Evolutionary conservation across 2,888 invertebrate genomes (phyloP).

Genomic region (Phyto melanocephala): DNA sequence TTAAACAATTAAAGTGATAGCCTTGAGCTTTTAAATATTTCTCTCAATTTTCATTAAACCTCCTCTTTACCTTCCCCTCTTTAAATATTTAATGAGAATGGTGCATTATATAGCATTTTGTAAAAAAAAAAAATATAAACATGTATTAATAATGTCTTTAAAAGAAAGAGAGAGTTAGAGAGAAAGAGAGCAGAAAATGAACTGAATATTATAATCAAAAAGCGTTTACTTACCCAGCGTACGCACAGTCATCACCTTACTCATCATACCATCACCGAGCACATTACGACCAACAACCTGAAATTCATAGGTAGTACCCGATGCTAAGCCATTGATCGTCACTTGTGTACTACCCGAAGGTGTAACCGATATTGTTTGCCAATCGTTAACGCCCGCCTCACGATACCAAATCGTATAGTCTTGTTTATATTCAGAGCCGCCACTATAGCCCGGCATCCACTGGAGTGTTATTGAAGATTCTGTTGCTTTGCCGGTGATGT

Average conservation of each 20-base stretch:
- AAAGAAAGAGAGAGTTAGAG: conserved; percentile 30
- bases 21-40: neutral
- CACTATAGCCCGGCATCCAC: conserved; percentile 97
- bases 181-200: conserved; percentile 58
- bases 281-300: conserved; percentile 97
- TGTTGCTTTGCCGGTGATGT: conserved; percentile 92
- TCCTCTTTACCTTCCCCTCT: conserved; percentile 39
- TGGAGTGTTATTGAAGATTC: conserved; percentile 93
- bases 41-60: neutral
- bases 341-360: conserved; percentile 93
- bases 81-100: conserved; percentile 29
- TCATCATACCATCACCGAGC: conserved; percentile 96
- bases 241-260: conserved; percentile 92
- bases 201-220: conserved; percentile 21
- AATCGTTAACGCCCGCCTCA: conserved; percentile 91
- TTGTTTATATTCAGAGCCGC: conserved; percentile 96
- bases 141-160: neutral
- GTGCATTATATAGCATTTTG: conserved; percentile 57
- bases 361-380: conserved; percentile 95
- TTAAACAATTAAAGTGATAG: neutral
- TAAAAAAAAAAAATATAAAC: neutral
- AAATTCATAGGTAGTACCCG: conserved; percentile 96
- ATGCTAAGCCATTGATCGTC: conserved; percentile 93
- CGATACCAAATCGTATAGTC: conserved; percentile 97
- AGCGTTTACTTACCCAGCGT: conserved; percentile 86